Conservation (phyloP, 2,888 invertebrate species). For the Temnothorax ravouxi region DNA sequence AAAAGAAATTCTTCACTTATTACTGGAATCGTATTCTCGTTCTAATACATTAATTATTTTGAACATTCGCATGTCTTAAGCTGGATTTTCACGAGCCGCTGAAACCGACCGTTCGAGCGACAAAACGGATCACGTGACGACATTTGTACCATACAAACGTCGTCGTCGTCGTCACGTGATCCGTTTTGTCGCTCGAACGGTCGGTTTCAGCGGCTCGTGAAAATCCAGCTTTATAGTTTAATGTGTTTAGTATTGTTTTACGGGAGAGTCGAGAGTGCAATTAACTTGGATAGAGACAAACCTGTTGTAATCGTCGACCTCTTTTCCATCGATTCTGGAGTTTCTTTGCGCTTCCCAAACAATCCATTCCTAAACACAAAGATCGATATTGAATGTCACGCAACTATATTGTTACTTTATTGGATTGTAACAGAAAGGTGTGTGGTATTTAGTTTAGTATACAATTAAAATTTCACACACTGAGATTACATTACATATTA, state of each 20-base stretch:
- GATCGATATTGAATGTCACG: background rate
- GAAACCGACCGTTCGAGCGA: no score
- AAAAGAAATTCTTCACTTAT: background rate
- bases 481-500: background rate
- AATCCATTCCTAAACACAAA: constrained; percentile 80
- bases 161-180: no score
- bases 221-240: no score
- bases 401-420: background rate
- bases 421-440: background rate
- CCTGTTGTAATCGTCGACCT: constrained; percentile 82
- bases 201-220: no score
- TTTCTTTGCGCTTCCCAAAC: constrained; percentile 82
- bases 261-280: background rate
- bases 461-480: background rate
- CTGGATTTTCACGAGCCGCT: no score
- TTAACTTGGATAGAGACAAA: constrained; percentile 51
- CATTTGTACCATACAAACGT: no score
- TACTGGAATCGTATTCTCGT: background rate
- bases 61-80: no score
- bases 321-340: constrained; percentile 68
- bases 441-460: background rate
- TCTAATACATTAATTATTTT: background rate
- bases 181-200: no score
- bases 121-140: no score
- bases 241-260: background rate